Conservation (phyloP, 1,140 invertebrate genomes). For the Drosophila guanche region DNA sequence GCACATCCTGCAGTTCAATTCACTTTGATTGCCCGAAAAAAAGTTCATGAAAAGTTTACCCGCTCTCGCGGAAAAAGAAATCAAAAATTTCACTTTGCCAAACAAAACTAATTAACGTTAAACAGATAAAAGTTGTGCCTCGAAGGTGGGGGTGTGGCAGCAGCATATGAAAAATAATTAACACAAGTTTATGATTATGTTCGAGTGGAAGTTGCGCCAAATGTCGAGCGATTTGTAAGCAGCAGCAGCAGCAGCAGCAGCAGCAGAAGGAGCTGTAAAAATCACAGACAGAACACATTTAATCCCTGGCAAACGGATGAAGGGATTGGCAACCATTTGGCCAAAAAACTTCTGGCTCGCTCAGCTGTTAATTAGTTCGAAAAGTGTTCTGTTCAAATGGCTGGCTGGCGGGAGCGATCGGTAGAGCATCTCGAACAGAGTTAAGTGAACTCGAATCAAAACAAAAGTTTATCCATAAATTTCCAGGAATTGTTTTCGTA, state of each 20-base stretch:
- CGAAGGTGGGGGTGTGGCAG: constrained; percentile 36
- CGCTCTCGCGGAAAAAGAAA: constrained; percentile 61
- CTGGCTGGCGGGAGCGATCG: background rate
- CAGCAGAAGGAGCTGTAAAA: constrained; percentile 59
- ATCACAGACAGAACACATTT: constrained; percentile 77
- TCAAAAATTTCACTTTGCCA: constrained; percentile 74
- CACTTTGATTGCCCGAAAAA: constrained; percentile 72
- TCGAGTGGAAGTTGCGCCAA: constrained; percentile 40
- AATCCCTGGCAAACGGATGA: constrained; percentile 28
- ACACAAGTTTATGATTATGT: constrained; percentile 80
- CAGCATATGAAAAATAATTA: constrained; percentile 80
- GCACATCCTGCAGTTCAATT: constrained; percentile 76
- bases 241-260: constrained; percentile 52
- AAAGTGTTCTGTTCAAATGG: constrained; percentile 69
- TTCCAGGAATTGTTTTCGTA: constrained; percentile 47
- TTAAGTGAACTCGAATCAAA: constrained; percentile 67
- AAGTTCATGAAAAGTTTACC: constrained; percentile 71
- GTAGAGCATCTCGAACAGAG: constrained; percentile 19
- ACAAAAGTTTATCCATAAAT: constrained; percentile 65
- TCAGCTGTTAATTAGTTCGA: constrained; percentile 69
- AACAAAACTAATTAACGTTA: constrained; percentile 83
- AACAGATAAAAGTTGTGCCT: constrained; percentile 74
- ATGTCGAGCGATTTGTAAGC: constrained; percentile 73
- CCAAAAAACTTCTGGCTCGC: constrained; percentile 32
- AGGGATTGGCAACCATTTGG: constrained; percentile 6